Evolutionary conservation across 2,888 invertebrate genomes (phyloP), one percentile per base, ranked within the genome.

Genomic region (Eudemis profundana): DNA sequence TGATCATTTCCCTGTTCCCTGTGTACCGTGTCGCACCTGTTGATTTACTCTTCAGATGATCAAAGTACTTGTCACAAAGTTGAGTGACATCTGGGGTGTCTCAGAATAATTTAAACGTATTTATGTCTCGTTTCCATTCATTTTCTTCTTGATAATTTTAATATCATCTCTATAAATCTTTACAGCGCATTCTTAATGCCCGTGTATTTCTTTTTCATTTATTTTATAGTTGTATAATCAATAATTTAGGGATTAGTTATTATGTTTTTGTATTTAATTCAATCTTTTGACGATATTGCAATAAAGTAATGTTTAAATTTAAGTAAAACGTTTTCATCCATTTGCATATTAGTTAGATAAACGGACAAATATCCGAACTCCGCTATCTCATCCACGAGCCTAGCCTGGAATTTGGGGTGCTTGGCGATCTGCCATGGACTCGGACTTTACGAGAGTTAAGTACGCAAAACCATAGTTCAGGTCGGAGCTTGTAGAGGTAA

Each of bases 321-420:
- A 15, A 27, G 54, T 42, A 54, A 56, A 21, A 42, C 21, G 36
- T 7, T 63, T 14, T 14, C n/a, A 36, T 46, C 29, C 51, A 51
- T 64, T 64, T 64, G 50, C 44, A 59, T 59, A 64, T 59, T 51
- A 64, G 36, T 27, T 51, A 57, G 57, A 57, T 64, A 64, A 64
- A 64, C 38, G 17, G 50, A 59, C 51, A 33, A 64, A 64, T 49
- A 56, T 49, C 63, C 49, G 57, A 50, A 50, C 40, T 14, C 54
- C 38, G 57, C 64, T 50, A 59, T 64, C 59, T 44, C 27, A 64
- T 64, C 51, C 59, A 27, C 51, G 64, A 51, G 8, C 51, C 50
- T 29, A 44, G 50, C 57, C 50, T 17, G 57, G 51, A 51, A 57
- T 51, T 50, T 15, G 44, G n/a, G 56, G 10, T 50, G 23, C 21